A percentile compares a stretch with the other conserved stretches of the same genome.
Evolutionary conservation across 2,113 vertebrate genomes (phyloP).

Genomic region (Loxodonta africana): DNA sequence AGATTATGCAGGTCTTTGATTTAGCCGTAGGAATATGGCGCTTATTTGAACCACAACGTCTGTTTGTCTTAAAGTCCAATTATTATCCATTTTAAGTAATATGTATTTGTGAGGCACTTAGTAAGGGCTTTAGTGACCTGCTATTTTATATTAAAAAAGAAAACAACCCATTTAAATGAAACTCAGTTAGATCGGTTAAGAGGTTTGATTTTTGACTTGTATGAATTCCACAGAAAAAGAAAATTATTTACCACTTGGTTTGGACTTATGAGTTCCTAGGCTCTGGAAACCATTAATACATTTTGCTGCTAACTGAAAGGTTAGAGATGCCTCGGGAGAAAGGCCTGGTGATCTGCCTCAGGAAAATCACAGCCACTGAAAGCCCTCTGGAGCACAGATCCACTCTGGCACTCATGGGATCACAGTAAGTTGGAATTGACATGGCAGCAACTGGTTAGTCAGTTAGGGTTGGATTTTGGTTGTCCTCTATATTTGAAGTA

Average conservation of each 20-base stretch:
- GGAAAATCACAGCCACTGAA: too few species aligned
- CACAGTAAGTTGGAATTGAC: too few species aligned
- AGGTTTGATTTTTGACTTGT: background rate
- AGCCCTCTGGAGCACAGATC: too few species aligned
- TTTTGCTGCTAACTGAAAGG: too few species aligned
- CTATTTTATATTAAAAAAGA: background rate
- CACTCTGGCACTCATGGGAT: too few species aligned
- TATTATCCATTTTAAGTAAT: background rate
- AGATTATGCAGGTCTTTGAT: background rate
- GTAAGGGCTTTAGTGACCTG: background rate
- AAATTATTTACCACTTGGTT: background rate
- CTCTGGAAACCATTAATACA: too few species aligned
- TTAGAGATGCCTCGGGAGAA: too few species aligned
- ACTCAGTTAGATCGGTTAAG: background rate
- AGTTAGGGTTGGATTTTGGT: background rate
- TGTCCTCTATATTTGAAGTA: background rate
- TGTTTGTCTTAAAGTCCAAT: background rate
- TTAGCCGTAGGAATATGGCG: background rate
- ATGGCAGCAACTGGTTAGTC: too few species aligned
- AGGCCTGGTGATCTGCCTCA: too few species aligned
- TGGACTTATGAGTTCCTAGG: background rate
- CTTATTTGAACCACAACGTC: background rate
- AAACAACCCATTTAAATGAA: conserved; percentile 40
- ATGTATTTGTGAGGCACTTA: background rate
- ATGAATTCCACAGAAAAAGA: background rate